Percentiles rank a stretch among this genome's conserved stretches.
These are phyloP conservation scores for Parthenolecanium corni DNA, from an alignment of 2,888 invertebrate species.

Conservation along the genomic window DNA sequence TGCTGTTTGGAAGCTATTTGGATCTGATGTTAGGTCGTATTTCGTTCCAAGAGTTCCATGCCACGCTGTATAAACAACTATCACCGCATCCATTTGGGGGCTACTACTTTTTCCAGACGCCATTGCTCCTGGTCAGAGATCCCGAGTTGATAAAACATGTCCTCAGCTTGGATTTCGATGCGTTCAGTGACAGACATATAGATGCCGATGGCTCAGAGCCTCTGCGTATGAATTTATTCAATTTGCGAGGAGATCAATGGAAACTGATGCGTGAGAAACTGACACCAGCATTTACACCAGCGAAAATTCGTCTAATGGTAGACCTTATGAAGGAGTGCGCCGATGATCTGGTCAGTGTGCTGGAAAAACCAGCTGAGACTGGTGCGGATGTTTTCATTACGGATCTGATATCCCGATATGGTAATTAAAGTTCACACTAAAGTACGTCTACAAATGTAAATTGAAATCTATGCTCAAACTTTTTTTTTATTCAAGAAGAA, in stretches of 20 bases:
- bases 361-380: background rate
- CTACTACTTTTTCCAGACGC: conserved; percentile 42
- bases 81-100: conserved; percentile 38
- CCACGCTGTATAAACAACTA: conserved; percentile 9
- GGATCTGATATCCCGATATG: conserved; percentile 5
- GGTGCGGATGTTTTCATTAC: conserved; percentile 2
- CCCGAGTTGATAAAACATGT: conserved; percentile 42
- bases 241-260: conserved; percentile 44
- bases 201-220: conserved; percentile 37
- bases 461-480: no score
- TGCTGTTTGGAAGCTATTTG: conserved; percentile 14
- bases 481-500: no score
- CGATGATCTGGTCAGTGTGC: conserved; percentile 35
- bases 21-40: background rate
- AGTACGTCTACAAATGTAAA: background rate
- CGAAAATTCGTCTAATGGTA: conserved; percentile 45
- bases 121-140: conserved; percentile 41
- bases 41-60: conserved; percentile 5
- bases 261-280: conserved; percentile 43
- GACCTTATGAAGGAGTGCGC: conserved; percentile 41
- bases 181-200: conserved; percentile 41
- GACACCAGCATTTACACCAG: conserved; percentile 45
- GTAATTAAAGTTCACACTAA: background rate
- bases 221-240: conserved; percentile 39
- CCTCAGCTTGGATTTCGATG: conserved; percentile 42